Conservation (phyloP, 2,113 vertebrate species). For the Corapipo altera region DNA sequence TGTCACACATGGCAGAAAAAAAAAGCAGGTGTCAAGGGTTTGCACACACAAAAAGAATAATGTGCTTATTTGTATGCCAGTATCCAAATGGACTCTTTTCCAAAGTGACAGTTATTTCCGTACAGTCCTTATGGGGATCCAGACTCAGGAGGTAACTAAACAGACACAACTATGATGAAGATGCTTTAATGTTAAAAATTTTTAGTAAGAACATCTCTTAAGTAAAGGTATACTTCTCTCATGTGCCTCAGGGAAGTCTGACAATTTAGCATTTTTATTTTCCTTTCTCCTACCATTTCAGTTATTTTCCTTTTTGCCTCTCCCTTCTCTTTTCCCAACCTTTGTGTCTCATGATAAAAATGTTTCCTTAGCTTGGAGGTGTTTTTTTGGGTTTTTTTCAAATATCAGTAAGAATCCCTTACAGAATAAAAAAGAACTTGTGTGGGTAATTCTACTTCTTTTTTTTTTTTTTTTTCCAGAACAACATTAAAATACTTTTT, state of each 20-base stretch:
- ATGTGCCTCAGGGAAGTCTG: neutral
- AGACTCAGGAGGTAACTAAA: neutral
- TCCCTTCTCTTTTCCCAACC: neutral
- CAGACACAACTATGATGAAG: neutral
- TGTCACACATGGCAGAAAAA: neutral
- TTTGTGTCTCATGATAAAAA: neutral
- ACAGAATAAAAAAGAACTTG: neutral
- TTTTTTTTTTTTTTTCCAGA: accelerated
- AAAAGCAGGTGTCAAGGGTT: neutral
- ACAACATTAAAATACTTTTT: neutral
- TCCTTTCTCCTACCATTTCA: neutral
- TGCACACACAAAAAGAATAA: neutral
- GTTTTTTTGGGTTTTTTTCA: neutral
- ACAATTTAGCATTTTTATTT: neutral
- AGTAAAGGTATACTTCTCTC: neutral
- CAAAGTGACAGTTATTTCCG: neutral
- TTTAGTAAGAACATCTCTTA: neutral
- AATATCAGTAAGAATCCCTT: neutral
- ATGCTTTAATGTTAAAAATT: neutral
- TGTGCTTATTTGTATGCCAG: neutral
- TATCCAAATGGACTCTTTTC: neutral
- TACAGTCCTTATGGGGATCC: neutral
- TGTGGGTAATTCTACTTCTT: too few relatives aligned
- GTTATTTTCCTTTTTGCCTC: neutral
- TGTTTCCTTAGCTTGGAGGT: neutral